These are phyloP conservation scores for Microcebus tavaratra DNA, from an alignment of 2,113 vertebrate genomes.

Conservation along the genomic window DNA sequence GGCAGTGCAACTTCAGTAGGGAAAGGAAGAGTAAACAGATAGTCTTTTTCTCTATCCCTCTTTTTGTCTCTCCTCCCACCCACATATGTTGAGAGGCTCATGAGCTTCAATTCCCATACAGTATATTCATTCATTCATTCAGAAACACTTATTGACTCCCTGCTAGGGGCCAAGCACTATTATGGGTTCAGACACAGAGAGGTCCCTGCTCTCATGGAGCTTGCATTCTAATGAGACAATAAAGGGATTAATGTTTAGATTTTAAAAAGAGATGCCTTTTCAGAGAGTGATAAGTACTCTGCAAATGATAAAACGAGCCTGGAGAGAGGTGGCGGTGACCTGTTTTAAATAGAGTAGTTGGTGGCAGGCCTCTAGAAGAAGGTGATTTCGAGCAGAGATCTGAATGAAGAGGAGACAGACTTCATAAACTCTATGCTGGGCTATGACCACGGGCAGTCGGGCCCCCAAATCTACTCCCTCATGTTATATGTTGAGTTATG, in stretches of 20 bases:
- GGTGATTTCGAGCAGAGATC: neutral
- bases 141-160: neutral
- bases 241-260: neutral
- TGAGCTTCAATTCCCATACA: neutral
- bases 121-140: neutral
- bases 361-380: neutral
- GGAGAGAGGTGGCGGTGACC: neutral
- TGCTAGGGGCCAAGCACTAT: neutral
- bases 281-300: neutral
- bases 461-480: neutral
- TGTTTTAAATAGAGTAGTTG: neutral
- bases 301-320: neutral
- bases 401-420: neutral
- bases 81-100: neutral
- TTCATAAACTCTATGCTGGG: neutral
- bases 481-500: neutral
- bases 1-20: neutral
- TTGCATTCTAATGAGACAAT: neutral
- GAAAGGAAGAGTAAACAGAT: neutral
- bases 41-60: neutral
- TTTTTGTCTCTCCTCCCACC: neutral
- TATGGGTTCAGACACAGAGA: neutral
- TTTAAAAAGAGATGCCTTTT: neutral
- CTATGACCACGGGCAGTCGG: neutral
- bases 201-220: neutral